A percentile compares a stretch with the other conserved stretches of the same genome.
These are phyloP conservation scores for Rafetus swinhoei DNA, from an alignment of 2,113 vertebrate species.

Conservation along the genomic window DNA sequence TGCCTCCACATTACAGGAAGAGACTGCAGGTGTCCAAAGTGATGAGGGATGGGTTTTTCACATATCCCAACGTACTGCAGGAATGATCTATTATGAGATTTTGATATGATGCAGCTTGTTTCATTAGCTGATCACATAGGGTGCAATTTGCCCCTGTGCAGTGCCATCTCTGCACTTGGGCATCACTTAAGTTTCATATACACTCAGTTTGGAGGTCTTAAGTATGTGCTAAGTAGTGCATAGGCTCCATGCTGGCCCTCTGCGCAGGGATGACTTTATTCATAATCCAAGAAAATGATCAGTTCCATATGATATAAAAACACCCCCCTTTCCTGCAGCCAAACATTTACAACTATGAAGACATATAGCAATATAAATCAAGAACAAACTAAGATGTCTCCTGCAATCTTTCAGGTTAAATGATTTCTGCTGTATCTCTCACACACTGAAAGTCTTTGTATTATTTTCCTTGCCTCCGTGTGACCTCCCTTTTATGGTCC, in stretches of 20 bases:
- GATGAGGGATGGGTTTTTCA: not conserved
- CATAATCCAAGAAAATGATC: not conserved
- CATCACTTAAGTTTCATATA: not conserved
- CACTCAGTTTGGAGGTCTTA: not conserved
- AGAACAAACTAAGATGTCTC: not conserved
- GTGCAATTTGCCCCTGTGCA: not conserved
- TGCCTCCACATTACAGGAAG: not conserved
- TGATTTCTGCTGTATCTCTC: not conserved
- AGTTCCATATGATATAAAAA: not conserved
- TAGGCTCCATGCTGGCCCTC: not conserved
- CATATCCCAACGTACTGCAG: not conserved
- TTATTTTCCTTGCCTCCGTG: slow-evolving; percentile 4
- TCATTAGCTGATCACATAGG: not conserved
- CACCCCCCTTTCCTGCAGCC: not conserved
- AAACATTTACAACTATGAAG: not conserved
- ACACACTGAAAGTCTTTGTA: not conserved
- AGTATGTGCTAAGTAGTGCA: not conserved
- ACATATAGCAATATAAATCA: slow-evolving; percentile 12
- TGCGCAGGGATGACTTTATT: not conserved
- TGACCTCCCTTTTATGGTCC: slow-evolving; percentile 18
- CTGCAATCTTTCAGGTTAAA: not conserved
- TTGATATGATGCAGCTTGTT: not conserved
- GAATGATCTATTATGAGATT: not conserved
- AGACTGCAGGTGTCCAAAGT: not conserved
- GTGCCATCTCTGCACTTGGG: not conserved